Evolutionary conservation across 2,888 invertebrate species (phyloP), one percentile per base, ranked within the genome.

Genomic region (Parnassius orleans): DNA sequence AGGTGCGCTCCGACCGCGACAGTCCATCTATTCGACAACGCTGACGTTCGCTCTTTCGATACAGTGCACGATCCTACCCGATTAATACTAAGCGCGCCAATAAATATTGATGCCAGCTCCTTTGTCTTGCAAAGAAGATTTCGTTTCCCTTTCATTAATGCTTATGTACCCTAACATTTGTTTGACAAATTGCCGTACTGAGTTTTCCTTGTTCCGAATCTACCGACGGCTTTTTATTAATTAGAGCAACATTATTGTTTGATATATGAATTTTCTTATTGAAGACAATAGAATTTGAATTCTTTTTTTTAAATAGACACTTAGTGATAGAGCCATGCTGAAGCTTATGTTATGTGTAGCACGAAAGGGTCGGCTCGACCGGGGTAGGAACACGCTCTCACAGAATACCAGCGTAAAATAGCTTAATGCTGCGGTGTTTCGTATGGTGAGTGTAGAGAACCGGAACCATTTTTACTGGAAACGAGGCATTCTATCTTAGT

Each of bases 1-100:
- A 81, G 85, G 75, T 76, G 74, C 77, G 78, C 80, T 80, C 76
- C 78, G 68, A 83, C 82, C 83, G 75, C 83, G 88, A 86, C 87
- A 88, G 87, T 85, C 79, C 80, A 90, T 90, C 84, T 79, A 84
- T 89, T 80, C 78, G 69, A 68, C 67, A 77, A 73, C 77, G 76
- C 74, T 72, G 72, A 72, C 74, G 69, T 77, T 76, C 75, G 73
- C 71, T 75, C 77, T 77, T 77, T 80, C 84, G 84, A 87, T 87
- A 87, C 77, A 79, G 75, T 78, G 79, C 82, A 80, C 84, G 83
- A 86, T 85, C 84, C 79, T 69, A 76, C 78, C 80, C 88, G 90
- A 91, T 91, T 91, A 91, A 89, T 90, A 88, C 85, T 87, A 90
- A 90, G 90, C 84, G 86, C 85, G 80, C 85, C 89, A 86, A 91